Percentiles rank a stretch among this genome's conserved stretches.
phyloP scores from a whole-genome alignment of 1,140 invertebrate genomes.

The Nomia melanderi region DNA sequence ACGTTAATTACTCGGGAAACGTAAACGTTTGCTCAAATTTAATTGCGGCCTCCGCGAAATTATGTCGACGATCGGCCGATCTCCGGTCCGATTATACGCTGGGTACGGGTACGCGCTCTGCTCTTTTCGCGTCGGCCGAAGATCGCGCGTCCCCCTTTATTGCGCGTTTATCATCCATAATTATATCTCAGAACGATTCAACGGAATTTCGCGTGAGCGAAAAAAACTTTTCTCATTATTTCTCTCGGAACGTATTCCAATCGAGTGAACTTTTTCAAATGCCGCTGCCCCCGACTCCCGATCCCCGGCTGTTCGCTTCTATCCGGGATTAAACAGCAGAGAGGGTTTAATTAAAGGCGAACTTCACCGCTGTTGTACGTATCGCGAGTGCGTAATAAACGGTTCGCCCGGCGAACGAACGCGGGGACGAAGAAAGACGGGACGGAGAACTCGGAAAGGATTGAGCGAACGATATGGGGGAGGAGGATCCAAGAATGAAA shows the following conservation, averaged over 20 bases:
- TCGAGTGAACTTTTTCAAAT: constrained; percentile 14
- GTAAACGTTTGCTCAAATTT: neutral
- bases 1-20: constrained; percentile 14
- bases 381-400: constrained; percentile 21
- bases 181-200: constrained; percentile 23
- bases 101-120: no score
- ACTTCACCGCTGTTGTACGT: constrained; percentile 23
- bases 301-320: neutral
- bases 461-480: no score
- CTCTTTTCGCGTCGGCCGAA: no score
- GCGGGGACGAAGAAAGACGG: neutral
- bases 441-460: neutral
- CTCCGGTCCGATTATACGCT: neutral
- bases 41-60: neutral
- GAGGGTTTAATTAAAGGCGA: constrained; percentile 34
- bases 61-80: neutral
- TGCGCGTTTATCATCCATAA: neutral
- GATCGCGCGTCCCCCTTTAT: neutral
- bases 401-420: neutral
- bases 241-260: constrained; percentile 12
- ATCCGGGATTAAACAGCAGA: constrained; percentile 36
- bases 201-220: neutral
- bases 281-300: neutral
- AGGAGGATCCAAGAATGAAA: no score
- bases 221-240: constrained; percentile 41